Evolutionary conservation across 2,888 invertebrate genomes (phyloP).

Genomic region (Andricus quercusramuli): DNA sequence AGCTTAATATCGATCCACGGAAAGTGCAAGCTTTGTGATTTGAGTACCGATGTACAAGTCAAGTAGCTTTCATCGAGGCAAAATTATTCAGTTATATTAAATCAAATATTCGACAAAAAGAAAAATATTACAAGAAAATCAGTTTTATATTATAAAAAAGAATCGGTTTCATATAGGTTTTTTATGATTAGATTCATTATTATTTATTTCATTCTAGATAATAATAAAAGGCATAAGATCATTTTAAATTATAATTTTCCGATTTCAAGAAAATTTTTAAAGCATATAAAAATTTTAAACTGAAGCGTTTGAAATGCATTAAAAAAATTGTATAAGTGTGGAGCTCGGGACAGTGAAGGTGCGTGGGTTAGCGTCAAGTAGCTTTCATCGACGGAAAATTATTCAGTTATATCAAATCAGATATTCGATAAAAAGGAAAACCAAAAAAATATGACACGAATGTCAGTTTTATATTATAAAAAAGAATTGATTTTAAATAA

Average conservation of each 20-base stretch:
- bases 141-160: not conserved
- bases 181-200: not conserved
- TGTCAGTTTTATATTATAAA: not conserved
- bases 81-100: not conserved
- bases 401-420: not conserved
- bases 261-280: no score
- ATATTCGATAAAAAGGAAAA: no score
- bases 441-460: not conserved
- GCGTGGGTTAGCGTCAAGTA: not conserved
- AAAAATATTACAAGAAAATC: not conserved
- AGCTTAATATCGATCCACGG: slow-evolving; percentile 26
- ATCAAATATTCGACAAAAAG: not conserved
- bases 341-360: no score
- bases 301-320: no score
- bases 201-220: not conserved
- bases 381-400: not conserved
- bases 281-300: no score
- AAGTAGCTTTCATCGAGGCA: not conserved
- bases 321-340: no score
- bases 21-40: slow-evolving; percentile 34
- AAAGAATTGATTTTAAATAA: not conserved
- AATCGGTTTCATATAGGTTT: not conserved
- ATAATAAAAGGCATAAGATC: no score
- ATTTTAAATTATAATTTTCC: no score
- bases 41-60: not conserved